A percentile compares a stretch with the other conserved stretches of the same genome.
phyloP scores from a whole-genome alignment of 64 coral and sea anemone genomes.

The Orbicella faveolata region DNA sequence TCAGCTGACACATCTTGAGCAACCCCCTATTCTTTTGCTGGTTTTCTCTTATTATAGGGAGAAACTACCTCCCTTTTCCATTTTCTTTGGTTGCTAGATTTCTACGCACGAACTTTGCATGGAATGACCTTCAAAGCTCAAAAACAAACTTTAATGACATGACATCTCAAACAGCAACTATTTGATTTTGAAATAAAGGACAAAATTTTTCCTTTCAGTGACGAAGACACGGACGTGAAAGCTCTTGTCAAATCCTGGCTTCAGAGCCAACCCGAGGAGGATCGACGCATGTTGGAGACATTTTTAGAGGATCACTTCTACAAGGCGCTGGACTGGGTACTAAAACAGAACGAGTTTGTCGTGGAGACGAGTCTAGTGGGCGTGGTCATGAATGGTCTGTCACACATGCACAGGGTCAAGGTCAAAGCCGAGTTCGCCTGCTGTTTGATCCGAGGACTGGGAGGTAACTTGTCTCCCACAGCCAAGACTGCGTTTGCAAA shows the following conservation, averaged over 20 bases:
- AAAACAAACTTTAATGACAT: no score
- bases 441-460: constrained; percentile 87
- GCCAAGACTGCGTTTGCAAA: constrained; percentile 87
- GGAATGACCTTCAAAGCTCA: no score
- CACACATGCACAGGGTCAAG: constrained; percentile 88
- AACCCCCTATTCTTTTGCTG: no score
- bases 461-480: constrained; percentile 71
- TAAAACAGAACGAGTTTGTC: constrained; percentile 95
- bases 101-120: no score
- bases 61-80: no score
- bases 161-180: no score
- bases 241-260: constrained; percentile 93
- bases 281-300: constrained; percentile 69
- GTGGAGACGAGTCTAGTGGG: constrained; percentile 92
- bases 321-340: constrained; percentile 97
- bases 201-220: constrained; percentile 30
- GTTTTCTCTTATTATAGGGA: no score
- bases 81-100: no score
- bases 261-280: constrained; percentile 82
- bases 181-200: no score
- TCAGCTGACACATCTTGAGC: no score
- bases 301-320: constrained; percentile 97
- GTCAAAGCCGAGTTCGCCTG: constrained; percentile 96
- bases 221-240: constrained; percentile 97
- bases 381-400: constrained; percentile 94